These are phyloP conservation scores for Rhaphigaster nebulosa DNA, from an alignment of 2,888 invertebrate species.

Conservation along the genomic window DNA sequence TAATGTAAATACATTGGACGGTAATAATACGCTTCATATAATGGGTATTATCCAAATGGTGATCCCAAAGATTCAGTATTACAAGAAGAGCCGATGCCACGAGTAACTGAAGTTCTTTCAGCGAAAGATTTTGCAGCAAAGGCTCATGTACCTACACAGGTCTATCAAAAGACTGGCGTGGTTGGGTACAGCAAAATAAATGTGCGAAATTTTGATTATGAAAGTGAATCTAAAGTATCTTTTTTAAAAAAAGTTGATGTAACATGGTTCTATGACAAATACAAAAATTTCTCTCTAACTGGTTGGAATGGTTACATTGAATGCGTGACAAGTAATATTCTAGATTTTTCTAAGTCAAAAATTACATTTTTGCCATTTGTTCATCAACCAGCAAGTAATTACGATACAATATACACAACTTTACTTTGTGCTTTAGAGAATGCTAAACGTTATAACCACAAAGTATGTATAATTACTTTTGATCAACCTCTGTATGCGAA, in stretches of 20 bases:
- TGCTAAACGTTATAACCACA: conserved; percentile 50
- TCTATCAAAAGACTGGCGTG: too few relatives aligned
- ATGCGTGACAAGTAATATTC: neutral
- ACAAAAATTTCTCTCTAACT: neutral
- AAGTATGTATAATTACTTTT: conserved; percentile 57
- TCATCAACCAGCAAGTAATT: conserved; percentile 29
- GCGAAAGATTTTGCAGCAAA: neutral
- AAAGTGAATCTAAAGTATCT: neutral
- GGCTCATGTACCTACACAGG: neutral
- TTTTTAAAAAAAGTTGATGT: too few relatives aligned
- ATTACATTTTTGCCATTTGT: conserved; percentile 23
- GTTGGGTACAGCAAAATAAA: too few relatives aligned
- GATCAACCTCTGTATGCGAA: conserved; percentile 59
- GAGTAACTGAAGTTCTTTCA: conserved; percentile 5
- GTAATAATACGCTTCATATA: conserved; percentile 25
- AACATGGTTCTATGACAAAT: too few relatives aligned
- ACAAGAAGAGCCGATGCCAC: conserved; percentile 8
- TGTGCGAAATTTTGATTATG: too few relatives aligned
- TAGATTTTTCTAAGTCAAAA: neutral
- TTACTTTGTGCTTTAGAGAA: conserved; percentile 19
- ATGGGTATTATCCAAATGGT: conserved; percentile 10
- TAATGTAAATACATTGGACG: conserved; percentile 5
- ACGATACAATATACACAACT: conserved; percentile 12
- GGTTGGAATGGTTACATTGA: neutral
- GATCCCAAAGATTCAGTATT: neutral